Evolutionary conservation across 2,797 vertebrate genomes (phyloP), one percentile per base, ranked within the genome.

Genomic region (Huso huso): DNA sequence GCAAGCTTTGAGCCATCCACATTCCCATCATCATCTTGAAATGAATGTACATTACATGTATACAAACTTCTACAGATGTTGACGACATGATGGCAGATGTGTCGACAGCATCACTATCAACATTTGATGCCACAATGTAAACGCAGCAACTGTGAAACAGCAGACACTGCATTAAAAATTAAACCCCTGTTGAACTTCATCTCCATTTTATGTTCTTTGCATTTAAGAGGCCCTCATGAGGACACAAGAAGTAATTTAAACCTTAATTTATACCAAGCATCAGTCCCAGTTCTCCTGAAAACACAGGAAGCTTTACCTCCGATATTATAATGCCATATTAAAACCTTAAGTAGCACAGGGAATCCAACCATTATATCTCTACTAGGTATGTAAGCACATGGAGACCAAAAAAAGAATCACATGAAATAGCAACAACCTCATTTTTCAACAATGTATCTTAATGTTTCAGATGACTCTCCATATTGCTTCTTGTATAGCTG

Each of bases 261-360:
- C 75, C 76, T 76, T 74, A 78, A 72, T 78, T 83, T 83, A 37
- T 82, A 67, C 61, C 68, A 70, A 74, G 72, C 76, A 77, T 78
- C 69, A 67, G 77, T 73, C 73, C 71, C 68, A 71, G 72, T 7
- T 37, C 37, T 37, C 37, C 81, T 79, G 78, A 79, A 13, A 71
- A 62, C 6, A 66, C 49, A 71, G 77, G 74, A 63, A 62, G 58
- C n/a, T n/a, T 51, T 13, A 15, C 13, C 65, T 52, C 79, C 72
- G 76, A 70, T 84, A 76, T 73, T 73, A 82, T 83, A 79, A 82
- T 78, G 78, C 80, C 81, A 78, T 73, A 73, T 74, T 74, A 76
- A 75, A 80, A 77, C 70, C 82, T 74, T 83, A 77, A 80, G 78
- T 55, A 76, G 63, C 58, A 63, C 66, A 76, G 77, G 77, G 75